Conservation (phyloP, 2,113 vertebrate genomes). For the Corvus moneduloides region DNA sequence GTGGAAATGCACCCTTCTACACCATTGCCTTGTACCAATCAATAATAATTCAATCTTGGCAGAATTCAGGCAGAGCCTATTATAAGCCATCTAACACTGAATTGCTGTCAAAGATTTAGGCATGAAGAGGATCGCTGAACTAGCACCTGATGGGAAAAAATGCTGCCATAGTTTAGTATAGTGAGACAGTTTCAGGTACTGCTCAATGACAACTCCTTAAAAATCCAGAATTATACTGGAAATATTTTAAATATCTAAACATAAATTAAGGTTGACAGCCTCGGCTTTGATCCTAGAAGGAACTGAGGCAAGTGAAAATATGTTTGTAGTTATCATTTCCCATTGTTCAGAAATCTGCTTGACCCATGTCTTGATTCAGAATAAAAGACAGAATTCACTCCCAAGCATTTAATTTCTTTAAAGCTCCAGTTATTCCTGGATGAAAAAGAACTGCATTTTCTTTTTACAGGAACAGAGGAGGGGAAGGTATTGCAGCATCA, state of each 20-base stretch:
- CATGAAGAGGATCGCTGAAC: not conserved
- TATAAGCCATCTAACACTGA: constrained; percentile 27
- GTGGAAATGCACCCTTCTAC: constrained; percentile 44
- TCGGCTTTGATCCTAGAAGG: not conserved
- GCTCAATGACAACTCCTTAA: not conserved
- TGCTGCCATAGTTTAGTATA: not conserved
- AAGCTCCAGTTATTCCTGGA: not conserved
- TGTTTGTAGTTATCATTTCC: not conserved
- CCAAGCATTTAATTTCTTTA: not conserved
- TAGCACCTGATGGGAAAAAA: constrained; percentile 22
- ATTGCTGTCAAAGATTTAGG: constrained; percentile 51
- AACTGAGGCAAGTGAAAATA: not conserved
- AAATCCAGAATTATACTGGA: not conserved
- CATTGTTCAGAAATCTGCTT: not conserved
- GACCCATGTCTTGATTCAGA: not conserved
- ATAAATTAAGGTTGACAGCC: not conserved
- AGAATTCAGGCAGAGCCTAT: constrained; percentile 48
- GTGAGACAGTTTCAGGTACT: not conserved
- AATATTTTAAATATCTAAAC: not conserved
- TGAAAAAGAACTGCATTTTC: not conserved
- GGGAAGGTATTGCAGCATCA: not conserved
- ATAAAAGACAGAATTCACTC: not conserved
- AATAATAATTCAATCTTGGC: constrained; percentile 52
- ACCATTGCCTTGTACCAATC: constrained; percentile 34
- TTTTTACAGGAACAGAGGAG: not conserved